Conservation (phyloP, 2,888 invertebrate genomes). For the Orthosia gothica region DNA sequence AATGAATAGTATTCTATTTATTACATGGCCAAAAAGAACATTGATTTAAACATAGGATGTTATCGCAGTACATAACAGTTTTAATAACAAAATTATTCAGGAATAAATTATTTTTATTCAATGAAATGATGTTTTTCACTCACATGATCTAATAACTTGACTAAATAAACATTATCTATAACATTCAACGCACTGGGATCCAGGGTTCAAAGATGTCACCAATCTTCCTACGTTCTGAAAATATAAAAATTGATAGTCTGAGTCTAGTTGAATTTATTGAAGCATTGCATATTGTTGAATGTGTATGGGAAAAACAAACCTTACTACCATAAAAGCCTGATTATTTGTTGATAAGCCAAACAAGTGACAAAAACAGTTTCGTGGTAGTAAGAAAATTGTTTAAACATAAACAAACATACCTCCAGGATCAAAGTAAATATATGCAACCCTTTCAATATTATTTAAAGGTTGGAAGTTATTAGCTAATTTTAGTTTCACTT, state of each 20-base stretch:
- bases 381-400: neutral
- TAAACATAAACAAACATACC: neutral
- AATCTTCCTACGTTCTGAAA: slow-evolving; percentile 92
- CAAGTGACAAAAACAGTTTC: neutral
- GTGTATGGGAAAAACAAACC: neutral
- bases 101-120: slow-evolving; percentile 65
- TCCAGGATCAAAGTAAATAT: neutral
- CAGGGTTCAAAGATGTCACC: slow-evolving; percentile 92
- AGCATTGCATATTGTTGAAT: neutral
- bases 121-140: slow-evolving; percentile 45
- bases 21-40: slow-evolving; percentile 30
- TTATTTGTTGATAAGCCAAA: neutral
- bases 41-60: neutral
- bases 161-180: slow-evolving; percentile 38
- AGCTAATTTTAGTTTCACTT: neutral
- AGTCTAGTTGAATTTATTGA: neutral
- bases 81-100: slow-evolving; percentile 33
- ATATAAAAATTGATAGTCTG: slow-evolving; percentile 45
- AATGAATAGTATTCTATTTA: slow-evolving; percentile 41
- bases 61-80: slow-evolving; percentile 10
- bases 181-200: slow-evolving; percentile 93
- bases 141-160: slow-evolving; percentile 53
- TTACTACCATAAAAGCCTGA: neutral
- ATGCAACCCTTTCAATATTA: neutral
- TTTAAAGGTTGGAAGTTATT: neutral